phyloP scores from a whole-genome alignment of 2,113 vertebrate species.

The Neolamprologus ventralis region DNA sequence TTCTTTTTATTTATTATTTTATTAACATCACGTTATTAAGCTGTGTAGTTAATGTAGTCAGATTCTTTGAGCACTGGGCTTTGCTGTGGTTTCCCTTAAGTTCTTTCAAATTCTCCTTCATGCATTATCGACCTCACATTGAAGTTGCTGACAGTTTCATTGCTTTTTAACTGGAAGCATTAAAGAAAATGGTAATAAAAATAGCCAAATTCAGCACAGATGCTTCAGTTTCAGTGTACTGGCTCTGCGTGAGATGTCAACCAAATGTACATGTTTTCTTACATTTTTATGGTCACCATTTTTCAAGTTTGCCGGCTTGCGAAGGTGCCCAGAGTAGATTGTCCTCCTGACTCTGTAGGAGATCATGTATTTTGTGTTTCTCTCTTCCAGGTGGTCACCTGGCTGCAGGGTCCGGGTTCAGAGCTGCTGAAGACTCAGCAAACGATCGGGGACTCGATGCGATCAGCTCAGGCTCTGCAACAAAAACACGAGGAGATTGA shows the following conservation, averaged over 20 bases:
- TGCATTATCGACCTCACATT: background rate
- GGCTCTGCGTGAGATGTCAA: background rate
- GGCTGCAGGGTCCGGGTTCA: conserved; percentile 95
- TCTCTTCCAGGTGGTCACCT: conserved; percentile 85
- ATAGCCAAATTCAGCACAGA: background rate
- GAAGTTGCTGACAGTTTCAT: background rate
- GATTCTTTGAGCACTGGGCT: background rate
- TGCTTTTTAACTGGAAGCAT: background rate
- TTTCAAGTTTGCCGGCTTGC: rapidly evolving
- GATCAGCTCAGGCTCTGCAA: conserved; percentile 92
- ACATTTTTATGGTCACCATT: background rate
- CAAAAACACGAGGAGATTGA: conserved; percentile 98
- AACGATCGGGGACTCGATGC: conserved; percentile 93
- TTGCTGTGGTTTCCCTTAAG: background rate
- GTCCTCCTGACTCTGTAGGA: too few species aligned
- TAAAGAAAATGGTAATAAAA: background rate
- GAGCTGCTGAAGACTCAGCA: conserved; percentile 92
- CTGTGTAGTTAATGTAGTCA: background rate
- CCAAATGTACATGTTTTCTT: background rate
- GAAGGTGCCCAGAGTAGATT: background rate
- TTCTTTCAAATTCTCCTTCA: background rate
- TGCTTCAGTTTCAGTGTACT: background rate
- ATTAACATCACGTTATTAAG: background rate
- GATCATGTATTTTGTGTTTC: background rate
- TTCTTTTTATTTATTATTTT: background rate